Conservation (phyloP, 2,888 invertebrate species). For the Lepetodrilus schrolli region DNA sequence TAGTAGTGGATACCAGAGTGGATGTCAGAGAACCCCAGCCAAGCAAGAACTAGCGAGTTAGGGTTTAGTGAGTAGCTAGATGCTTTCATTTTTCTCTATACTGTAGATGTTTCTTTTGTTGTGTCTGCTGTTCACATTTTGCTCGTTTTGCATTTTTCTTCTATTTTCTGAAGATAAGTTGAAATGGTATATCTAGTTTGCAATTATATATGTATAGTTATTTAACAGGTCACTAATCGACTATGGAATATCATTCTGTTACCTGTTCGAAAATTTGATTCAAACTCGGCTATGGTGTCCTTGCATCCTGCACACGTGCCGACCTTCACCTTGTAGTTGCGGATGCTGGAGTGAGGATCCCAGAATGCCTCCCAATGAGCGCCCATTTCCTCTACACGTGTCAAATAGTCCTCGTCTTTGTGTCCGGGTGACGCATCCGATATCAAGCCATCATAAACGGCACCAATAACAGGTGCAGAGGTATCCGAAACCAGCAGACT, state of each 20-base stretch:
- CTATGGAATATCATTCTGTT: no score
- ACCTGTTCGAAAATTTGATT: conserved; percentile 38
- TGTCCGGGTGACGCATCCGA: neutral
- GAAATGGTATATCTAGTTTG: no score
- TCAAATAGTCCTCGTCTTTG: conserved; percentile 23
- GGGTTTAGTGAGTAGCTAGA: no score
- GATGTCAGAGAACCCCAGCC: conserved; percentile 41
- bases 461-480: conserved; percentile 16
- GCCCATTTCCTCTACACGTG: conserved; percentile 1
- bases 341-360: conserved; percentile 43
- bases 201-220: no score
- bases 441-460: conserved; percentile 23
- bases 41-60: conserved; percentile 36
- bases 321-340: conserved; percentile 41
- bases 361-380: conserved; percentile 48
- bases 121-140: no score
- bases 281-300: conserved; percentile 34
- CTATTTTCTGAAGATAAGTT: no score
- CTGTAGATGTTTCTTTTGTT: no score
- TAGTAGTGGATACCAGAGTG: conserved; percentile 36
- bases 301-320: conserved; percentile 45
- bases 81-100: no score
- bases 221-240: no score
- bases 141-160: no score
- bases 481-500: conserved; percentile 24